Conservation (phyloP, 2,797 vertebrate genomes). For the Lacerta bilineata region DNA sequence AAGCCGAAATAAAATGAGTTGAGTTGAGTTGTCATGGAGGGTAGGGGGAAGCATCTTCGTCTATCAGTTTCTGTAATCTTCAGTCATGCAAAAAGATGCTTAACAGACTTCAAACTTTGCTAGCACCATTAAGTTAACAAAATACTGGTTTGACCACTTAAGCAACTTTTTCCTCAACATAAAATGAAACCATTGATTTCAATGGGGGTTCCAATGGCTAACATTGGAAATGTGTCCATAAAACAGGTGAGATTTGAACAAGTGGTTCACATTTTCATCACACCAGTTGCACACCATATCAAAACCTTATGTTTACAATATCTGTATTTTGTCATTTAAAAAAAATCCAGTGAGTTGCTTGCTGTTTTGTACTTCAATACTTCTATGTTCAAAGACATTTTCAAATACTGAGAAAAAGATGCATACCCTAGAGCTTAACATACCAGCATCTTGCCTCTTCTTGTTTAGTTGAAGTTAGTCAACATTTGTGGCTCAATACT, state of each 20-base stretch:
- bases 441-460: fast-evolving
- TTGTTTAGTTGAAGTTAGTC: background rate
- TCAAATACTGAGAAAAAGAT: slow-evolving; percentile 6
- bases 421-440: background rate
- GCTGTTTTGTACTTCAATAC: background rate
- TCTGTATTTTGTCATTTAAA: background rate
- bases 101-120: no score
- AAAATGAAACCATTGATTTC: no score
- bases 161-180: no score
- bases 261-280: background rate
- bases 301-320: background rate
- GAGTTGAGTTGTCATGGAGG: no score
- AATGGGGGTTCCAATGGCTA: no score
- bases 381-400: background rate
- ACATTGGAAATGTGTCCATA: background rate
- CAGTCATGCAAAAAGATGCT: no score
- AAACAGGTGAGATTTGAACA: background rate
- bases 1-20: no score
- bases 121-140: no score
- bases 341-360: background rate
- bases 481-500: background rate
- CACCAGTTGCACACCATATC: no score
- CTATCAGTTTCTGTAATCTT: no score
- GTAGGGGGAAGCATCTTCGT: no score
- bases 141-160: background rate